Evolutionary conservation across 2,797 vertebrate species (phyloP), one percentile per base, ranked within the genome.

Genomic region (Crenuchus spilurus): DNA sequence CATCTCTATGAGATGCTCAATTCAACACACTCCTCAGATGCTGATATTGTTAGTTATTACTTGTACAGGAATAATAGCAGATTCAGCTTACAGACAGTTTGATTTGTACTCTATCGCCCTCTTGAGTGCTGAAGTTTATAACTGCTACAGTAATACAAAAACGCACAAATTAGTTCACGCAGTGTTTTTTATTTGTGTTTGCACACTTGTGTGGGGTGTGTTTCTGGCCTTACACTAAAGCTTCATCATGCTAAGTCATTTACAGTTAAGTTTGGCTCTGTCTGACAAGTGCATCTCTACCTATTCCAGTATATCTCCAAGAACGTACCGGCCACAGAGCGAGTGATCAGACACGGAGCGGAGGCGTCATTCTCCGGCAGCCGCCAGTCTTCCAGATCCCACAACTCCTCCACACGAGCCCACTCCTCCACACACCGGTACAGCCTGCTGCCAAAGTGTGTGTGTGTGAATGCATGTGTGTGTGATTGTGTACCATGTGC

Each of bases 401-500:
- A 97, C 88, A 96, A 96, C 88, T 97, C 96, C 83, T 98, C 96
- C 89, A 96, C 96, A 62, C 94, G 92, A 84, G 96, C 94, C 58
- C 96, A 96, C 87, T 97, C 96, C 4, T 97, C 97, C 85, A 96
- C 95, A 89, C 95, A 98, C 91, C 97, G 97, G 94, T 95, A 86
- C 86, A 30, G 48, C 33, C 16, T 57, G 41, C 35, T 26, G 54
- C 41, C 44, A 58, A 9, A n/a, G 54, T 18, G 54, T 31, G 9
- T 67, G 30, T 54, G 57, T 64, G 39, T 70, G 39, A 44, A 58
- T 58, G 64, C 55, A 18, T 33, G 4, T 31, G 31, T 46, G 16
- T 51, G 18, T 66, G 67, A 6, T 30, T 22, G 14, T 3, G 35
- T 30, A 69, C 54, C 57, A 64, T n/a, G 63, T 22, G 6, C 35